Evolutionary conservation across 2,113 vertebrate genomes (phyloP), one percentile per base, ranked within the genome.

Genomic region (Pao palembangensis): DNA sequence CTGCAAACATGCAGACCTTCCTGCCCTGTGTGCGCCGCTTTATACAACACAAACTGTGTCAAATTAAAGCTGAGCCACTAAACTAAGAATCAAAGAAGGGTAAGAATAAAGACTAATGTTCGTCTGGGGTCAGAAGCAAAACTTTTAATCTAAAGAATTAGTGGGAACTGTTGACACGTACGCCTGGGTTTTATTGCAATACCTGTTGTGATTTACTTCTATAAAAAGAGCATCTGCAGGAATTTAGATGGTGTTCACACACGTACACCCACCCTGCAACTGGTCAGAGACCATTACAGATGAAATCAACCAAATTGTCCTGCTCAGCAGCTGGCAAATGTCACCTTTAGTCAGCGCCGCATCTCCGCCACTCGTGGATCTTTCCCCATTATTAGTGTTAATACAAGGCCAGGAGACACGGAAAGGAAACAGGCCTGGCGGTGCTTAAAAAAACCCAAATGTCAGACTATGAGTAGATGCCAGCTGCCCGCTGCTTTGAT

Each of bases 401-500:
- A 73, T 75, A 83, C 62, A 88, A 85, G 90, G 79, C 81, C 86
- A 87, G 86, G 85, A 81, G 87, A 83, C 55, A 55, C 69, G 69
- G 70, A 84, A 88, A 13, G 80, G 81, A 87, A 88, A 82, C 75
- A 76, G 62, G 78, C 71, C 84, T 88, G 86, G 87, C 84, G 79
- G 76, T 41, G 79, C 60, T 84, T 92, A 79, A 87, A 75, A 38
- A 90, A 87, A 78, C 75, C 66, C 58, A 77, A 82, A 79, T 87
- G 81, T 84, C 84, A 83, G 74, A 56, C 58, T 58, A 41, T 82
- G 89, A 83, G 77, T 76, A 62, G 81, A 78, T 82, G 85, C 90
- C 87, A 80, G 88, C 90, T 86, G 90, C 86, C 84, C 83, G 86
- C 77, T 64, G 81, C 88, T 92, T 92, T 92, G 91, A 91, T 91